Percentiles rank a stretch among this genome's conserved stretches.
phyloP scores from a whole-genome alignment of 2,888 invertebrate species.

The Lasioglossum morio region DNA sequence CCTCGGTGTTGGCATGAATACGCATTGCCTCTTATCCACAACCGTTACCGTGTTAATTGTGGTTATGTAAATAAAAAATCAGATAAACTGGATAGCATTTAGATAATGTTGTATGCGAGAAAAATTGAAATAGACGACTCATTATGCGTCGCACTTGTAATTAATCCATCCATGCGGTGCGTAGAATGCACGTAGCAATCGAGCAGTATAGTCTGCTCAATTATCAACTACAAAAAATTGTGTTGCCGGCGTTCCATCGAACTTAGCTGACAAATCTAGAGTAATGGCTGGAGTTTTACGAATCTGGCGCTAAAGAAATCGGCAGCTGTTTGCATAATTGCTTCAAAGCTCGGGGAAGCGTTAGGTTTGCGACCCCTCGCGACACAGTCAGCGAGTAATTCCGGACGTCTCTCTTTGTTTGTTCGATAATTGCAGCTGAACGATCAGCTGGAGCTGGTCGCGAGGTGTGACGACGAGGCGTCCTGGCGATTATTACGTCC shows the following conservation, averaged over 20 bases:
- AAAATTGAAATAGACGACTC: neutral
- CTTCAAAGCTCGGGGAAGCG: neutral
- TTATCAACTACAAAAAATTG: neutral
- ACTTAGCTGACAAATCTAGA: neutral
- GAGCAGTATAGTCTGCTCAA: neutral
- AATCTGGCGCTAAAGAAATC: neutral
- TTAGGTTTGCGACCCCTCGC: neutral
- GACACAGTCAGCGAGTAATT: neutral
- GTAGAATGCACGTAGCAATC: neutral
- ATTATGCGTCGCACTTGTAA: neutral
- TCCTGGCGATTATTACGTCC: constrained; percentile 82
- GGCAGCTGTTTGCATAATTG: neutral
- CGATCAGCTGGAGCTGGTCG: constrained; percentile 68
- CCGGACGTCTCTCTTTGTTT: constrained; percentile 40
- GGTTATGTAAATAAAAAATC: neutral
- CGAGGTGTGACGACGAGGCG: constrained; percentile 79
- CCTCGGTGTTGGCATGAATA: neutral
- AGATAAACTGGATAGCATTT: neutral
- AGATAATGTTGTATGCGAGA: neutral
- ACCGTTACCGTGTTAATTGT: neutral
- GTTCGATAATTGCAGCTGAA: constrained; percentile 70
- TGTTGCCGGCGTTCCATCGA: neutral
- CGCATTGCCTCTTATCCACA: neutral
- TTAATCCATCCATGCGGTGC: neutral
- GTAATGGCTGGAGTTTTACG: neutral